Base-by-base conservation (phyloP, 2,797 vertebrate genomes). In the Benthosema pterotum region DNA sequence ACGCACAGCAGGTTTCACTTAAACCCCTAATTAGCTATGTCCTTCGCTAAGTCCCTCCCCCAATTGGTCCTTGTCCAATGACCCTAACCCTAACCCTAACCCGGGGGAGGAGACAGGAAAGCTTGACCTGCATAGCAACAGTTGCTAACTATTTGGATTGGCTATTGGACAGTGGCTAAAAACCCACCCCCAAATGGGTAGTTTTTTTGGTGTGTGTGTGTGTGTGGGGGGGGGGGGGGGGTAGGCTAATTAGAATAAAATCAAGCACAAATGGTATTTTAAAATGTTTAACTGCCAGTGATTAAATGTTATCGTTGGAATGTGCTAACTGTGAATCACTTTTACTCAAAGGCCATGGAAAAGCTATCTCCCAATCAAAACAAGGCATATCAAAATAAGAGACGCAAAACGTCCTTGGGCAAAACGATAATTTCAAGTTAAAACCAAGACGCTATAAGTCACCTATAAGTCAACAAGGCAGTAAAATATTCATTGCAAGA, bases 291-390 rank as follows among this genome's bases (percentile, higher is more conserved):
- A 57, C 18, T 19, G 1, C 18, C 11, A 48, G 17, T 53, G 64
- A 78, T 52, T 22, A 48, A 19, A 57, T 45, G 3, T n/a, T n/a
- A n/a, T 60, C 18, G 14, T 15, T 63, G 64, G 63, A 78, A 77
- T 71, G 70, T 63, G 52, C 66, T 63, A 64, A 78, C 56, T 52
- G 3, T 54, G 71, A 77, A 79, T 54, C 63, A 56, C 69, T 38
- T 14, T n/a, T 70, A 42, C 60, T 60, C 57, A 38, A 55, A 52
- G 32, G 42, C 22, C 63, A 63, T 45, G 42, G 55, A 43, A 49
- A 52, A 71, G 67, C 63, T 49, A 53, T 86, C 66, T 66, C 62
- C 85, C 80, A 81, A 60, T 72, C 62, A 57, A 54, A 50, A 42
- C 43, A 45, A n/a, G 32, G 32, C 53, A 42, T 49, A 9, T 46